Evolutionary conservation across 1,140 invertebrate species (phyloP), one percentile per base, ranked within the genome.

Genomic region (Galendromus occidentalis): DNA sequence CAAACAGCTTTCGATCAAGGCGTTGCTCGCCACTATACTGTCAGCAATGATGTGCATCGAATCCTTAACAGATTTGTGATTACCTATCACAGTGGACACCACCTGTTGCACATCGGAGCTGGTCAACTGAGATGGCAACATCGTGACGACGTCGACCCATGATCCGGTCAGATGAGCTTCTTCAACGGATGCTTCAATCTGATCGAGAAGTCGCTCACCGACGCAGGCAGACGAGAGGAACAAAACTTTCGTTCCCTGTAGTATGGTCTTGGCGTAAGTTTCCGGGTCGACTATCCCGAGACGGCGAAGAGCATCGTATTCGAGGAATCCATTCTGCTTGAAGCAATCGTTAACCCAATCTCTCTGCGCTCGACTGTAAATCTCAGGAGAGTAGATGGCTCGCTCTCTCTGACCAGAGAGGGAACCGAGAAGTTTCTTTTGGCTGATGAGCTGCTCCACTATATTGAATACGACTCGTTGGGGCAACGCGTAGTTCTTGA

Each of bases 281-380:
- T 85, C 84, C 12, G 88, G 82, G 75, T 97, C 91, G 14, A 82
- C 81, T 70, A 98, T 88, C 1, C 91, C 92, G 63, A 96, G 79
- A 69, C 90, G 80, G n/a, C 78, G 78, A 41, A 97, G 75, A 2
- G 87, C 84, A 76, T 94, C 90, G 79, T 90, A 95, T 77, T 97
- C 91, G 84, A 71, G 30, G 75, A 96, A 97, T 69, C 87, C 86
- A 79, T 96, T 96, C 75, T 94, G 90, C 73, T 84, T 88, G 72
- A 86, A 94, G 76, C 94, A 96, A 69, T 83, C 86, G 69, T 86
- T 82, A 0, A 94, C 85, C 88, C 90, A 97, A 71, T 95, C 86
- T 72, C 79, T 83, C 75, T 91, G 85, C 69, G 82, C 85, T 75
- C 86, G 88, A 1, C 86, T 85, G 74, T 94, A 93, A 71, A 91